Evolutionary conservation across 2,797 vertebrate species (phyloP).

Genomic region (Kryptolebias ocellatus): DNA sequence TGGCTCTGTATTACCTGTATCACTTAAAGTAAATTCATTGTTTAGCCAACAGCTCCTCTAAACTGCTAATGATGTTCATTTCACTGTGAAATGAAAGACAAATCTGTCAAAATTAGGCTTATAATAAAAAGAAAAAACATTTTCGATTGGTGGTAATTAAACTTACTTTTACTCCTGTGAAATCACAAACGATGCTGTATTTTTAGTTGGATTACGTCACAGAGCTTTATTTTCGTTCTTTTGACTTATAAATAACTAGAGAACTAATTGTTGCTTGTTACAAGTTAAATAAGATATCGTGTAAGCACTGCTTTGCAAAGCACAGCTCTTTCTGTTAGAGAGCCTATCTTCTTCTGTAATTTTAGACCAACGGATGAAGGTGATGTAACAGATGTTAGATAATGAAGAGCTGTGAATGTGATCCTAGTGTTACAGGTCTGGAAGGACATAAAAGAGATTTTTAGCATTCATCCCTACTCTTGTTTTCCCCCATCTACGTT

Average conservation of each 20-base stretch:
- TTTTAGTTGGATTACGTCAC: too few relatives aligned
- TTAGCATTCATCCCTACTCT: neutral
- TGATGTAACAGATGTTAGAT: neutral
- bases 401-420: neutral
- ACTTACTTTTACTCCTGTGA: too few relatives aligned
- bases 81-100: too few relatives aligned
- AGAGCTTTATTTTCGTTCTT: too few relatives aligned
- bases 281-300: constrained; percentile 6
- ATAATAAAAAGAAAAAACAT: too few relatives aligned
- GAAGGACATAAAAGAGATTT: constrained; percentile 5
- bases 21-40: neutral
- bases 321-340: neutral
- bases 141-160: too few relatives aligned
- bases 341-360: neutral
- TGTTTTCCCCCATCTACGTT: constrained; percentile 16
- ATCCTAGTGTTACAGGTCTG: neutral
- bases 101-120: too few relatives aligned
- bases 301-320: neutral
- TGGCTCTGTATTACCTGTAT: neutral
- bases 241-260: too few relatives aligned
- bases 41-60: neutral
- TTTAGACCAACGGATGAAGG: neutral
- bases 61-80: neutral
- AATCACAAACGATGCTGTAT: too few relatives aligned
- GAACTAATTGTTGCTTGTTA: neutral